A percentile compares a stretch with the other conserved stretches of the same genome.
Conservation (phyloP, 1,140 invertebrate species). For the Lepidurus packardi region DNA sequence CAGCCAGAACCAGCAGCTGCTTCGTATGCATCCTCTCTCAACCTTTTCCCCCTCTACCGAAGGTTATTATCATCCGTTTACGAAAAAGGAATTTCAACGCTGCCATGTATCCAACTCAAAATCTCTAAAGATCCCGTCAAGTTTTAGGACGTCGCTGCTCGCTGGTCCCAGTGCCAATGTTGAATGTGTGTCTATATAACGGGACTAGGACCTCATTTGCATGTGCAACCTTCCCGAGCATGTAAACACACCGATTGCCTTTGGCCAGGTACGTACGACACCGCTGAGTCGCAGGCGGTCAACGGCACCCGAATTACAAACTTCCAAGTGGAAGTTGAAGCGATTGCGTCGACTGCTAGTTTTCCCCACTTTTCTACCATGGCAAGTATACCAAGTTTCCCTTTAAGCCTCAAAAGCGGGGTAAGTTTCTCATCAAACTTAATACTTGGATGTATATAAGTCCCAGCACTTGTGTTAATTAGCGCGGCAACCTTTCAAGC, state of each 20-base stretch:
- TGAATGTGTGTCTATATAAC: not conserved
- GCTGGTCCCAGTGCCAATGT: no score
- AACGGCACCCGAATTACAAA: not conserved
- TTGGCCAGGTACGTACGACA: not conserved
- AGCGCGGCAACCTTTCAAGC: not conserved
- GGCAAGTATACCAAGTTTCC: no score
- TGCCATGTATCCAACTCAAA: not conserved
- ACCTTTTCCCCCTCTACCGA: slow-evolving; percentile 1
- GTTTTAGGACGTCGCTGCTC: no score
- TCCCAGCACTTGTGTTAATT: not conserved
- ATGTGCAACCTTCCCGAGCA: not conserved
- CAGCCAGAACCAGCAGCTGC: not conserved
- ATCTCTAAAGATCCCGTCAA: no score
- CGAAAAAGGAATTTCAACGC: not conserved
- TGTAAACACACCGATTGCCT: not conserved
- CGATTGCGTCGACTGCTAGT: not conserved
- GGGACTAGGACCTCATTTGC: slow-evolving; percentile 10
- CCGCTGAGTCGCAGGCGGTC: not conserved
- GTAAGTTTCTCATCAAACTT: no score
- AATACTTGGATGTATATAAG: no score
- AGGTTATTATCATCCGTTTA: not conserved
- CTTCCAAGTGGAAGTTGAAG: not conserved
- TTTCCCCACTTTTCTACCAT: no score
- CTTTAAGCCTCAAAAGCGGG: no score
- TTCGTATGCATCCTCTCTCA: not conserved